Evolutionary conservation across 2,888 invertebrate genomes (phyloP), one percentile per base, ranked within the genome.

Genomic region (Heliconius sara): DNA sequence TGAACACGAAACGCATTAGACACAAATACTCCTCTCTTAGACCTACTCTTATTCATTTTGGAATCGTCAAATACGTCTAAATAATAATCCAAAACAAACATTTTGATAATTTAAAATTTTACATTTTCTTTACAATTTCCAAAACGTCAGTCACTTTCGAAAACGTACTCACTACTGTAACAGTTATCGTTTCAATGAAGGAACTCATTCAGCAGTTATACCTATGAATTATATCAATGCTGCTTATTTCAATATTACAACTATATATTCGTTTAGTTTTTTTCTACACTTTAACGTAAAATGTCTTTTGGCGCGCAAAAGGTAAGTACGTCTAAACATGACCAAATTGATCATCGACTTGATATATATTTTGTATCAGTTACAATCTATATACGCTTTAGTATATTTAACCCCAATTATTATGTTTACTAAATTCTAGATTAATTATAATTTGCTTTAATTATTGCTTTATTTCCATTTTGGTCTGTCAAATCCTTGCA

Each of bases 241-340:
- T 82, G 81, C 77, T 80, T 81, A 81, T 82, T 43, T 39, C 63
- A 65, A 84, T 83, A 80, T 73, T 81, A 76, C 79, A 78, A 83
- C 80, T 83, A 83, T 80, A 80, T 82, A 81, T 76, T 81, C 75
- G 80, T 82, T 80, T 80, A 80, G 77, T 83, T 80, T 86, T 30
- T 66, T 83, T 84, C 83, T 83, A 83, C 81, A 83, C 82, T 84
- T 85, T 84, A 82, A 85, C 83, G 83, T 85, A 84, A 87, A 88
- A 90, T 93, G 92, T 93, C 93, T 93, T 93, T 94, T 93, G 93
- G 91, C 92, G 90, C 88, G 88, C 89, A 90, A 89, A 91, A 89
- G 90, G 87, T 89, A 86, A 84, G 80, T 83, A 85, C 85, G 85
- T 87, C 85, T 84, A 85, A 84, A 85, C 84, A 79, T 83, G 80